Evolutionary conservation across 2,113 vertebrate genomes (phyloP).

Genomic region (Stegostoma tigrinum): DNA sequence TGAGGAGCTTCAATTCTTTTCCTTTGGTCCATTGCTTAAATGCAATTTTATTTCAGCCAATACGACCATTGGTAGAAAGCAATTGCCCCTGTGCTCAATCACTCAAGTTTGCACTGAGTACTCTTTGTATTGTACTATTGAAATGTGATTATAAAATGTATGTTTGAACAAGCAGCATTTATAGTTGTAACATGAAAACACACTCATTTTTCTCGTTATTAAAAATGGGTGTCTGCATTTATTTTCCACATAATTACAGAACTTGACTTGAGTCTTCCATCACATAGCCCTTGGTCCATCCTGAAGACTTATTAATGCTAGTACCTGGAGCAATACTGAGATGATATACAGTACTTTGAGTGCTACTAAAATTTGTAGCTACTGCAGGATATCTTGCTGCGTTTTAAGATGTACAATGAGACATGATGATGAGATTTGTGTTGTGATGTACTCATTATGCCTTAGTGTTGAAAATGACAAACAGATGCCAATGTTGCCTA

Average conservation of each 20-base stretch:
- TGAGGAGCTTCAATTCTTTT: not conserved
- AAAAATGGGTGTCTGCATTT: not conserved
- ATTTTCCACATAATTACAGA: not conserved
- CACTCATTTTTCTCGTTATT: too few relatives aligned
- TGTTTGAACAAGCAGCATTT: not conserved
- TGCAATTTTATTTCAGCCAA: not conserved
- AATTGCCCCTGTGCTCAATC: not conserved
- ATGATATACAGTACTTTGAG: not conserved
- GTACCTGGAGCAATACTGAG: not conserved
- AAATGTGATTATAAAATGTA: not conserved
- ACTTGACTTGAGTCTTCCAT: not conserved
- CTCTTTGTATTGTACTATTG: too few relatives aligned
- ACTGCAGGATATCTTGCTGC: not conserved
- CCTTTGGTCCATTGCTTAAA: not conserved
- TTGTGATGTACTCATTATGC: conserved; percentile 13
- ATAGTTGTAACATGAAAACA: not conserved
- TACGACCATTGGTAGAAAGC: not conserved
- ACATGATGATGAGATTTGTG: conserved; percentile 3
- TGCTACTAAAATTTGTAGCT: not conserved
- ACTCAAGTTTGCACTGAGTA: not conserved
- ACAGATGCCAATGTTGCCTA: conserved; percentile 13
- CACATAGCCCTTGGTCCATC: not conserved
- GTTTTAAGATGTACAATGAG: not conserved
- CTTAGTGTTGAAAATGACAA: not conserved
- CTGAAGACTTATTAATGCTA: not conserved